A percentile compares a stretch with the other conserved stretches of the same genome.
phyloP scores from a whole-genome alignment of 2,113 vertebrate species.

The Oenanthe melanoleuca region DNA sequence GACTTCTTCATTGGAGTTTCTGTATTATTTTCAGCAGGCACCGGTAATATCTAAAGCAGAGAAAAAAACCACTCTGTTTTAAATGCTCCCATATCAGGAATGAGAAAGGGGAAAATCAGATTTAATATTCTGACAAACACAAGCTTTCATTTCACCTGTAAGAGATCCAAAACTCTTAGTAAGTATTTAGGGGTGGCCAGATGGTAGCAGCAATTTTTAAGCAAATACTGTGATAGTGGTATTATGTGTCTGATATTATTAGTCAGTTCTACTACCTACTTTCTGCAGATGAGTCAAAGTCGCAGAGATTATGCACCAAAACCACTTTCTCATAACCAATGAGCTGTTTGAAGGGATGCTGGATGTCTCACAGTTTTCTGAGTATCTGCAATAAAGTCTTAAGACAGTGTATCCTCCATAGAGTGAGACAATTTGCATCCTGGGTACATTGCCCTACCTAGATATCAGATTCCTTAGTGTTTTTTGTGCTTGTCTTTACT shows the following conservation, averaged over 20 bases:
- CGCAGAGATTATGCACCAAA: neutral
- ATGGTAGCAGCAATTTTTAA: neutral
- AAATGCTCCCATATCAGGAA: neutral
- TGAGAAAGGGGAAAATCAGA: neutral
- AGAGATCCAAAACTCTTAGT: neutral
- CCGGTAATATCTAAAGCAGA: neutral
- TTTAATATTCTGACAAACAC: neutral
- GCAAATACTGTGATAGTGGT: neutral
- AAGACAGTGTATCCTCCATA: neutral
- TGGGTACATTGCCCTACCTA: neutral
- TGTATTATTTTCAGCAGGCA: neutral
- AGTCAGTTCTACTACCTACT: neutral
- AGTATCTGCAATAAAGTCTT: neutral
- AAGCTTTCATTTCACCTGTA: neutral
- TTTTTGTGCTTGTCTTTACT: conserved; percentile 12
- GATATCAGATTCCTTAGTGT: neutral
- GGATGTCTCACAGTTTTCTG: neutral
- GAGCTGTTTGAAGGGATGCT: neutral
- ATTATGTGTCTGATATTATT: neutral
- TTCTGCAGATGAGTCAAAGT: neutral
- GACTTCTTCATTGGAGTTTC: neutral
- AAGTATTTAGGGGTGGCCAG: neutral
- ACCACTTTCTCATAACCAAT: neutral
- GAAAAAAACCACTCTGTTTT: neutral
- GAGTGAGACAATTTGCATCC: neutral